These are phyloP conservation scores for Rhynchopsitta pachyrhyncha DNA, from an alignment of 2,113 vertebrate species.

Conservation along the genomic window DNA sequence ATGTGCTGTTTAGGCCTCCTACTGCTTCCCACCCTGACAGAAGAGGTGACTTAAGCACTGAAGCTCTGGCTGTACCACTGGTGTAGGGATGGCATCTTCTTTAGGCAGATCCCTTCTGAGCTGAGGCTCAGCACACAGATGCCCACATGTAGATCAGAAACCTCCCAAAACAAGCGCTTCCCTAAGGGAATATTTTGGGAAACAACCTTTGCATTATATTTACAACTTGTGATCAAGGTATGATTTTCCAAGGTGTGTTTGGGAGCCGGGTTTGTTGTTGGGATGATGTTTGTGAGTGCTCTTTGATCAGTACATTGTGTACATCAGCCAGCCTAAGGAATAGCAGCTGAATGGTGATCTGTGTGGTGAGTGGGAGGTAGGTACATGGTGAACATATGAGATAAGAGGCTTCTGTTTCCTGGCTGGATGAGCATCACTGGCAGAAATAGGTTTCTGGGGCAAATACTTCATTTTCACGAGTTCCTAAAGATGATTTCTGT, in stretches of 20 bases:
- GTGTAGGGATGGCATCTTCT: background rate
- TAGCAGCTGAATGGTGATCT: background rate
- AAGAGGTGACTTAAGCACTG: background rate
- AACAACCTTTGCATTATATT: rapidly evolving
- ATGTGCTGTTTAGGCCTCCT: background rate
- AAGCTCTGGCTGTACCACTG: background rate
- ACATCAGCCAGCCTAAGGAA: background rate
- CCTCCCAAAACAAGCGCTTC: background rate
- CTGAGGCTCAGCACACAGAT: background rate
- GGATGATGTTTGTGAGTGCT: background rate
- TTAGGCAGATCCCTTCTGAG: background rate
- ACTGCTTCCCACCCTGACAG: background rate
- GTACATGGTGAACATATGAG: rapidly evolving
- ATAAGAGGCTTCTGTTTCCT: background rate
- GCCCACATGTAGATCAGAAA: background rate
- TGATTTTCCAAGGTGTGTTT: background rate
- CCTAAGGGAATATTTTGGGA: background rate
- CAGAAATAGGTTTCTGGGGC: background rate
- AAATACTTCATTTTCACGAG: background rate
- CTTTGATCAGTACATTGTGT: background rate
- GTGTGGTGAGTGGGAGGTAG: background rate
- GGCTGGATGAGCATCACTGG: background rate
- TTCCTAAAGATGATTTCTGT: background rate
- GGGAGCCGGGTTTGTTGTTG: background rate
- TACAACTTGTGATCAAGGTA: background rate